A percentile compares a stretch with the other conserved stretches of the same genome.
phyloP scores from a whole-genome alignment of 1,140 invertebrate genomes.

The Hirudo medicinalis region DNA sequence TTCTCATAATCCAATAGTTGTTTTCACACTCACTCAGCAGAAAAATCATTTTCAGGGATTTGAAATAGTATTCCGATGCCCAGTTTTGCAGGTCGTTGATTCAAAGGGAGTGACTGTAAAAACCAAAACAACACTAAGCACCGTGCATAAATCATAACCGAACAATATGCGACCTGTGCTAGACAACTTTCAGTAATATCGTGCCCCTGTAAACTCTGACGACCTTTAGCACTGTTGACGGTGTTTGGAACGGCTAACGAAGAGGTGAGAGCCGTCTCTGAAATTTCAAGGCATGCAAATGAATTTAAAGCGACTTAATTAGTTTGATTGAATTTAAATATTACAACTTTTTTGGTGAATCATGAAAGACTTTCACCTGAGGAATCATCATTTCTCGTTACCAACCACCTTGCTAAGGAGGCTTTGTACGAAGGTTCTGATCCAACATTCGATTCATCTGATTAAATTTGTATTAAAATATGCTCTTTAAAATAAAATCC shows the following conservation, averaged over 20 bases:
- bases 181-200: not conserved
- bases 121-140: conserved; percentile 6
- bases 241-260: conserved; percentile 9
- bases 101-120: conserved; percentile 16
- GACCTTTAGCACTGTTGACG: conserved; percentile 1
- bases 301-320: conserved; percentile 23
- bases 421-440: too few relatives aligned
- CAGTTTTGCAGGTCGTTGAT: conserved; percentile 38
- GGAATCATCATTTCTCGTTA: too few relatives aligned
- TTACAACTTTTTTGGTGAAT: conserved; percentile 23
- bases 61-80: conserved; percentile 47
- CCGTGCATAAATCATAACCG: not conserved
- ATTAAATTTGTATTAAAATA: too few relatives aligned
- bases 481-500: too few relatives aligned
- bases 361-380: conserved; percentile 22
- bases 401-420: too few relatives aligned
- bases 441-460: too few relatives aligned
- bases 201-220: not conserved
- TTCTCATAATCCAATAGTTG: too few relatives aligned
- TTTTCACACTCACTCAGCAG: not conserved
- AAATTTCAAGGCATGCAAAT: conserved; percentile 22
- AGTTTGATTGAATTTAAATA: too few relatives aligned
- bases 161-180: not conserved
- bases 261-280: conserved; percentile 13
- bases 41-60: conserved; percentile 25